A percentile compares a stretch with the other conserved stretches of the same genome.
These are phyloP conservation scores for Cinclus mexicanus DNA, from an alignment of 2,113 vertebrate genomes.

Conservation along the genomic window DNA sequence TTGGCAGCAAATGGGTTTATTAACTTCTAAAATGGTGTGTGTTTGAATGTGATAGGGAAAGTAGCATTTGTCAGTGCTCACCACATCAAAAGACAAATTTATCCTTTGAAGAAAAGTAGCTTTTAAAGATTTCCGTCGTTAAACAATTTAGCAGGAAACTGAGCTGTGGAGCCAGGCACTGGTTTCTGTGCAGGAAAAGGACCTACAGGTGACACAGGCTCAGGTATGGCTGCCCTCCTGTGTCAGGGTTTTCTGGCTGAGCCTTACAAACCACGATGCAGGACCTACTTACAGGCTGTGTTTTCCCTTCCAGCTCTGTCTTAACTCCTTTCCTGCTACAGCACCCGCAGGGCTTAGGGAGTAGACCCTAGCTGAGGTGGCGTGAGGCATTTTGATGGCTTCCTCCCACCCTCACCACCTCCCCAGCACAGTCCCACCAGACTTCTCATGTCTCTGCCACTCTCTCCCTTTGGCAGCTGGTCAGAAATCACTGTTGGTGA, in stretches of 20 bases:
- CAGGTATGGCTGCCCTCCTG: background rate
- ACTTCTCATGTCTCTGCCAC: background rate
- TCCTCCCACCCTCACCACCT: background rate
- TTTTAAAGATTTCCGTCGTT: conserved; percentile 46
- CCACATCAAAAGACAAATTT: conserved; percentile 76
- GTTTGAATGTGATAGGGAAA: conserved; percentile 76
- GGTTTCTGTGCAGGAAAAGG: background rate
- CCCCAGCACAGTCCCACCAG: background rate
- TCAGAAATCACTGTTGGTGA: background rate
- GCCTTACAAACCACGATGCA: background rate
- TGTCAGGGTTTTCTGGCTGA: background rate
- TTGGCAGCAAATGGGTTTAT: conserved; percentile 74
- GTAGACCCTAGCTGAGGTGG: background rate
- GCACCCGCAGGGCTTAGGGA: background rate
- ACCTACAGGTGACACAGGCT: background rate
- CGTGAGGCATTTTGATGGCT: background rate
- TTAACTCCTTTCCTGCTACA: background rate
- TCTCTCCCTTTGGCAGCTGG: background rate
- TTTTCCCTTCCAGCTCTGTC: background rate
- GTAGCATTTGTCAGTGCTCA: conserved; percentile 61
- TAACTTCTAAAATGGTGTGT: conserved; percentile 70
- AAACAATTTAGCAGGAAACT: background rate
- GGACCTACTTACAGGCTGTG: background rate
- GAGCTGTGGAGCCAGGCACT: background rate
- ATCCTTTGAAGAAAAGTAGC: conserved; percentile 72